Evolutionary conservation across 2,113 vertebrate species (phyloP), one percentile per base, ranked within the genome.

Genomic region (Aegithalos caudatus): DNA sequence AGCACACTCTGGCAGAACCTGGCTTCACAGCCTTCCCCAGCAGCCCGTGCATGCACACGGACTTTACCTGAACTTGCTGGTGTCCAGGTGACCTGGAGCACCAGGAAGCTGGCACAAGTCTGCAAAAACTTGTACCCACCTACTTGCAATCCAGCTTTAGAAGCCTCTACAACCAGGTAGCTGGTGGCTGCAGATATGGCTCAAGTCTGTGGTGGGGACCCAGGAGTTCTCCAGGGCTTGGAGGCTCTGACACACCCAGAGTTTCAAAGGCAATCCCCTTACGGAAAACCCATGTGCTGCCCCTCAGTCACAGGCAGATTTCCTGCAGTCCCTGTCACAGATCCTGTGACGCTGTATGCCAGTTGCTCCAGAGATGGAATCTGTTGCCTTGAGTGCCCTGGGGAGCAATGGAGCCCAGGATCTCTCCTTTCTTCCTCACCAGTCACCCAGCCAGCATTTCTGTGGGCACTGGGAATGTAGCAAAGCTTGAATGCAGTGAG

Each of bases 11-110:
- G 74, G 10, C 44, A 69, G 40, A 38, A 73, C 14, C n/a, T 40
- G 53, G 35, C 44, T 16, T 23, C 0, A 0, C 3, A 28, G 69
- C 42, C 54, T 28, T 25, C 20, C 5, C n/a, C 61, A 27, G 81
- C 37, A n/a, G 57, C 51, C 29, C 27, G 2, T 7, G 14, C n/a
- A 38, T 21, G 42, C 72, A 70, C 65, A 38, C 17, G 28, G 33
- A 42, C 40, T 44, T 23, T 11, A n/a, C 4, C 57, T 28, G 33
- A 56, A 27, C 17, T 5, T 29, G 10, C 38, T n/a, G 21, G 16
- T 54, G 44, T 14, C 38, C 44, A 7, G 18, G 42, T 15, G 31
- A 58, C 25, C 54, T 22, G 12, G 14, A 44, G 42, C 62, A 58
- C 23, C 44, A 38, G 37, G 31, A 28, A 50, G 54, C 28, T 42